Base-by-base conservation (phyloP, 2,797 vertebrate species). In the Tinamus major region DNA sequence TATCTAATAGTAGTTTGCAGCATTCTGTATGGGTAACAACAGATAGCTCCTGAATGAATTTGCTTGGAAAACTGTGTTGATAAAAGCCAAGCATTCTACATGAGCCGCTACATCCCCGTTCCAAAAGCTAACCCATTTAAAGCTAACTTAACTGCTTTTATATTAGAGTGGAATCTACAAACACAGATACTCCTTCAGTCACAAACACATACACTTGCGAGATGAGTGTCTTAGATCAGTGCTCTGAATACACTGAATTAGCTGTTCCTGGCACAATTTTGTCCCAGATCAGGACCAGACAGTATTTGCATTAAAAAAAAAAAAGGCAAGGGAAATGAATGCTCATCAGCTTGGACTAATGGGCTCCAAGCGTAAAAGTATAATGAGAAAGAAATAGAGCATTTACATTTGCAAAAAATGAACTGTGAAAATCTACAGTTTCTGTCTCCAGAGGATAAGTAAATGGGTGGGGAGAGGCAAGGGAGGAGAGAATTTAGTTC, bases 261-360 rank as follows among this genome's bases (percentile, higher is more conserved):
- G 51, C 23, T 75, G 48, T 58, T 78, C 63, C 31, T 2, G 4
- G 46, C 41, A 80, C 14, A 68, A 46, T 24, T 39, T 79, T 79
- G 41, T 80, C 42, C 42, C 42, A 67, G 39, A 79, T 15, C 76
- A 75, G 26, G 37, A 31, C 49, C 44, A 78, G 53, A 42, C 31
- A 18, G 19, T 24, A 59, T 13, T 48, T 21, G n/a, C 62, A 88
- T 27, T 42, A 42, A 44, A 44, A 44, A 44, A 63, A 84, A 80
- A 85, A 31, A 88, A 85, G 61, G 44, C 49, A 92, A 89, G 64
- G 64, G 16, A 91, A 80, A 76, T 81, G 51, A 88, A 90, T 41
- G 71, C 49, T 55, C 37, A 33, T 51, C n/a, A 87, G n/a, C 27
- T 78, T 76, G 5, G 23, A 65, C 20, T 84, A 90, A 58, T 11